Conservation (phyloP, 2,797 vertebrate species). For the Eutrigla gurnardus region DNA sequence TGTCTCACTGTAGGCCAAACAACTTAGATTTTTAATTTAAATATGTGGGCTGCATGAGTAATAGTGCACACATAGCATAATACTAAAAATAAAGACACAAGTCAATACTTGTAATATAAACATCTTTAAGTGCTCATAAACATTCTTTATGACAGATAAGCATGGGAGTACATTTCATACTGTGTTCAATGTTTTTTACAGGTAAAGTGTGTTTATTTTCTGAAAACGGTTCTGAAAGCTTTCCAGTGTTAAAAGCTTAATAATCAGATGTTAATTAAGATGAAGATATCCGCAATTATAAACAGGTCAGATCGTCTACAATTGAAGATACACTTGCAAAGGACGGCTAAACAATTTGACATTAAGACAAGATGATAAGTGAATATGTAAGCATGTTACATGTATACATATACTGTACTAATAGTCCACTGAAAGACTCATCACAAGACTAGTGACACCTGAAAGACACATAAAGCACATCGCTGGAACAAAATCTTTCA, state of each 20-base stretch:
- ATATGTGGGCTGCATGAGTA: slow-evolving; percentile 20
- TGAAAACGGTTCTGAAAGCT: not conserved
- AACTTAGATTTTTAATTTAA: slow-evolving; percentile 30
- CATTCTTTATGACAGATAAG: not conserved
- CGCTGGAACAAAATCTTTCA: not conserved
- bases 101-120: not conserved
- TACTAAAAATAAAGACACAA: slow-evolving; percentile 24
- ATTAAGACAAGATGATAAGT: slow-evolving; percentile 25
- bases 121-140: not conserved
- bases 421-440: not conserved
- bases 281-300: not conserved
- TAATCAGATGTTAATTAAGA: not conserved
- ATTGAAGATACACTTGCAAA: slow-evolving; percentile 32
- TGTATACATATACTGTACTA: slow-evolving; percentile 12
- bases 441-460: slow-evolving; percentile 12
- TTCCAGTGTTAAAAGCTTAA: not conserved
- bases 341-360: slow-evolving; percentile 24
- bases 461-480: slow-evolving; percentile 33
- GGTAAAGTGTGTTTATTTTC: not conserved
- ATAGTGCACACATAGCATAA: not conserved
- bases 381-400: slow-evolving; percentile 6
- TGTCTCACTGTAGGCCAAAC: slow-evolving; percentile 16
- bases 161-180: not conserved
- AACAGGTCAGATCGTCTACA: not conserved
- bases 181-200: not conserved